These are phyloP conservation scores for Corynorhinus townsendii DNA, from an alignment of 2,113 vertebrate genomes.

Conservation along the genomic window DNA sequence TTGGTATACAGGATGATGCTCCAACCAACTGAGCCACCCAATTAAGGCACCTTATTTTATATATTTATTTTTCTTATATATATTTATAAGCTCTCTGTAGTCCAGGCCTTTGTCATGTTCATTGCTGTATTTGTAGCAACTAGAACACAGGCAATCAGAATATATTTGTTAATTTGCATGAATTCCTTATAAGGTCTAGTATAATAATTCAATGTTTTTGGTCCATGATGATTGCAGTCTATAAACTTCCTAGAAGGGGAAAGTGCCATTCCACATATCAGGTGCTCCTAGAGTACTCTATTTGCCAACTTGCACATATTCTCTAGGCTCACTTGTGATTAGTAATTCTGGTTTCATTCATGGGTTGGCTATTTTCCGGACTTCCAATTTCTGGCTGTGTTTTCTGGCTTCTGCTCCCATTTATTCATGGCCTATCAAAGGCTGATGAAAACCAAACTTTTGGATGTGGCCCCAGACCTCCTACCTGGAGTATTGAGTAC, in stretches of 20 bases:
- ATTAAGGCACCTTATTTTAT: background rate
- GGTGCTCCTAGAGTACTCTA: background rate
- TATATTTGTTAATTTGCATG: background rate
- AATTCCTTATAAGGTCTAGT: background rate
- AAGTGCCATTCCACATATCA: background rate
- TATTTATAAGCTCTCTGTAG: background rate
- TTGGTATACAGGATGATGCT: background rate
- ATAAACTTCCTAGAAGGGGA: background rate
- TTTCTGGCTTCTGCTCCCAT: background rate
- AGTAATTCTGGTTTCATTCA: slow-evolving; percentile 24
- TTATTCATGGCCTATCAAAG: background rate
- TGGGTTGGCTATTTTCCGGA: background rate
- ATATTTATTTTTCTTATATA: background rate
- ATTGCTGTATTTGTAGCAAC: background rate
- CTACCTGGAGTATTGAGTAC: background rate
- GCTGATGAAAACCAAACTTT: background rate
- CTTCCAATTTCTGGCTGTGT: background rate
- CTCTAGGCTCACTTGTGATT: background rate
- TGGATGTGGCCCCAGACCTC: background rate
- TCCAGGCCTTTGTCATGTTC: background rate
- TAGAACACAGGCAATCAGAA: background rate
- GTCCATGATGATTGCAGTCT: background rate
- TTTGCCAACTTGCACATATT: background rate
- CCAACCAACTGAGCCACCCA: background rate
- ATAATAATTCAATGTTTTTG: background rate